Evolutionary conservation across 2,113 vertebrate species (phyloP), one percentile per base, ranked within the genome.

Genomic region (Gopherus evgoodei): DNA sequence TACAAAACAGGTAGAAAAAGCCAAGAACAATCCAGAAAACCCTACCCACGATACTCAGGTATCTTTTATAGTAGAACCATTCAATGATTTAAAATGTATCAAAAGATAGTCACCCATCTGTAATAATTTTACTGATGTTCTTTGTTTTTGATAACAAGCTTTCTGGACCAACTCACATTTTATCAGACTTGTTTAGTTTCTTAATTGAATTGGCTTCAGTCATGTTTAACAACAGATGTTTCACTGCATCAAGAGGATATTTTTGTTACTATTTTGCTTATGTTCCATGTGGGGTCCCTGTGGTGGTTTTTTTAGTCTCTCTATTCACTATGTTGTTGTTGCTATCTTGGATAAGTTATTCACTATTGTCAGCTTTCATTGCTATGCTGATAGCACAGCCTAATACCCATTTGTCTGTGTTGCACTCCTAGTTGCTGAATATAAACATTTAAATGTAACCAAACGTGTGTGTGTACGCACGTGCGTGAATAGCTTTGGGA

Each of bases 181-280:
- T 88, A 91, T 93, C 84, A 83, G 86, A 93, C 84, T 85, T 87
- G 69, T 83, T 49, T 69, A 82, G 24, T 83, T 90, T 50, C 29
- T n/a, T 76, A 78, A 47, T 17, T 53, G 47, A 88, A 83, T 47
- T 62, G 21, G 35, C 86, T 94, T 96, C 86, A 96, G 80, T 81
- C 88, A 59, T 87, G 47, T 91, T 96, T 94, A 93, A 59, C 85
- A 95, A 93, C 54, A 82, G 8, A 94, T 56, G 1, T 81, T 96
- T 96, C 89, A 89, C 59, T 90, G 88, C 21, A 31, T 57, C 52
- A 91, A 84, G 13, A 91, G 14, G 27, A 38, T 62, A 72, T 95
- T 86, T 96, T 95, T 87, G 31, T 90, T 94, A 83, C 59, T 54
- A 22, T 93, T 95, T 96, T 89, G 53, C 57, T 72, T 42, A 81